Percentiles rank a stretch among this genome's conserved stretches.
These are phyloP conservation scores for Bovichtus diacanthus DNA, from an alignment of 2,797 vertebrate genomes.

Conservation along the genomic window DNA sequence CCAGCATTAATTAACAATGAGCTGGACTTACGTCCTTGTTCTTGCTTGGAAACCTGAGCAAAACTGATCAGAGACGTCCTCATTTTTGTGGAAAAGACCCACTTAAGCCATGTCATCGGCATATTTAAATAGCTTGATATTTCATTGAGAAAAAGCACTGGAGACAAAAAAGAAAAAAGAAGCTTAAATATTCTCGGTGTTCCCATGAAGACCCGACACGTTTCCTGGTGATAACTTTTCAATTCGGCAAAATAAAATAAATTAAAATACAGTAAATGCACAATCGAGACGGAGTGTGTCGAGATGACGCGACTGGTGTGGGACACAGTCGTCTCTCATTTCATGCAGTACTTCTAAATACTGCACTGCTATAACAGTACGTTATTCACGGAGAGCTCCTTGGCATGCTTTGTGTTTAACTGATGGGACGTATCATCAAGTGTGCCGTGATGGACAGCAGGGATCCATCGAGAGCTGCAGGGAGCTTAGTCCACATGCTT, in stretches of 20 bases:
- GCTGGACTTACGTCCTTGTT: no score
- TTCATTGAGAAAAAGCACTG: no score
- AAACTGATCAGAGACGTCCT: no score
- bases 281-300: not conserved
- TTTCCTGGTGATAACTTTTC: constrained; percentile 1
- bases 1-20: no score
- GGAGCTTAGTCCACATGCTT: constrained; percentile 70
- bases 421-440: constrained; percentile 67
- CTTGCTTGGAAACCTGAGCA: no score
- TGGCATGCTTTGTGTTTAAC: constrained; percentile 66
- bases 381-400: constrained; percentile 51
- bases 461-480: constrained; percentile 61
- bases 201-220: not conserved
- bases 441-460: constrained; percentile 65
- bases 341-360: constrained; percentile 16
- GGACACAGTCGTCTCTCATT: constrained; percentile 22
- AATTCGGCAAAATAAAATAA: not conserved
- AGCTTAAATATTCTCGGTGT: not conserved
- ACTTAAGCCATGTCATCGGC: no score
- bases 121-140: no score
- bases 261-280: constrained; percentile 1
- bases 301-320: not conserved
- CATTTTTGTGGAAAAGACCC: no score
- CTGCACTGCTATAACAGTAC: constrained; percentile 33
- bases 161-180: no score